These are phyloP conservation scores for Patella caerulea DNA, from an alignment of 2,888 invertebrate species.

Conservation along the genomic window DNA sequence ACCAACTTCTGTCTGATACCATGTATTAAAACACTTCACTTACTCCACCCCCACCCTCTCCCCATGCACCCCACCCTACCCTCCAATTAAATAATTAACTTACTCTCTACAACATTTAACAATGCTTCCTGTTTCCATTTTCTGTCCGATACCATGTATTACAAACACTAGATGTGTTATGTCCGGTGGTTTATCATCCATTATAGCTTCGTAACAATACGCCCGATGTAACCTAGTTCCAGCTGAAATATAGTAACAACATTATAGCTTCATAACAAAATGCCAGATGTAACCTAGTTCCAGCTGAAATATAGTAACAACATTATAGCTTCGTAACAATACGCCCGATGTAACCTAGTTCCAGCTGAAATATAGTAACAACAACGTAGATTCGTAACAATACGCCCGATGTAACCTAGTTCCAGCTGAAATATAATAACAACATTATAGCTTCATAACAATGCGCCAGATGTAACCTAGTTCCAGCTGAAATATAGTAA, in stretches of 20 bases:
- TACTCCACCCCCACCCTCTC: too few species aligned
- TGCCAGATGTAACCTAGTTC: slow-evolving; percentile 76
- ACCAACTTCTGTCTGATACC: too few species aligned
- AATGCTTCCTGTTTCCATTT: slow-evolving; percentile 79
- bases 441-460: slow-evolving; percentile 74
- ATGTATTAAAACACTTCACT: too few species aligned
- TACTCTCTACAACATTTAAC: slow-evolving; percentile 75
- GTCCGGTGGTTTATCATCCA: slow-evolving; percentile 77
- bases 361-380: slow-evolving; percentile 73
- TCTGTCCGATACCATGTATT: slow-evolving; percentile 82
- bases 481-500: slow-evolving; percentile 72
- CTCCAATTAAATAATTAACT: slow-evolving; percentile 30
- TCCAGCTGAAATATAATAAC: slow-evolving; percentile 69
- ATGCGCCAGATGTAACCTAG: slow-evolving; percentile 76
- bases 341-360: slow-evolving; percentile 76
- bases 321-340: slow-evolving; percentile 75
- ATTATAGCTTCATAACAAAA: slow-evolving; percentile 75
- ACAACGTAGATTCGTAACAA: slow-evolving; percentile 74
- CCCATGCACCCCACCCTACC: too few species aligned
- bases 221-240: slow-evolving; percentile 77
- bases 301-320: slow-evolving; percentile 65
- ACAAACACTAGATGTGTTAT: slow-evolving; percentile 81
- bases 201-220: slow-evolving; percentile 75
- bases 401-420: slow-evolving; percentile 77
- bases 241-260: slow-evolving; percentile 48